These are phyloP conservation scores for Globia sparganii DNA, from an alignment of 2,888 invertebrate species.

Conservation along the genomic window DNA sequence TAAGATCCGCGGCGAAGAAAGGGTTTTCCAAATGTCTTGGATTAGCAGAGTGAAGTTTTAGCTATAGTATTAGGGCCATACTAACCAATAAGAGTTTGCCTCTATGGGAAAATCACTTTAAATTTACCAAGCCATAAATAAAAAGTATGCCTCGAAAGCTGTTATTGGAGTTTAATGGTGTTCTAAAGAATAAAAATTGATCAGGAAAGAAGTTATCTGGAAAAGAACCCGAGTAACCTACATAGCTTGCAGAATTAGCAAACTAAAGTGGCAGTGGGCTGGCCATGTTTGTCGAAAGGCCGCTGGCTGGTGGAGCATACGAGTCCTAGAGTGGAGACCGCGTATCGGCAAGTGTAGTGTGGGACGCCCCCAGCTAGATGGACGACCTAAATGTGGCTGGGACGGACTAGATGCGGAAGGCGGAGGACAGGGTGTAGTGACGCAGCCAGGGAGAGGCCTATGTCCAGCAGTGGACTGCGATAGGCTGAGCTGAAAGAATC, in stretches of 20 bases:
- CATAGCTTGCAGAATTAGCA: neutral
- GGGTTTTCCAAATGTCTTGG: neutral
- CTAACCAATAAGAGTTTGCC: neutral
- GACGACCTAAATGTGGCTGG: neutral
- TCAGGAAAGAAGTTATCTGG: neutral
- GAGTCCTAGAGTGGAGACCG: neutral
- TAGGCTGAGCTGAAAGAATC: neutral
- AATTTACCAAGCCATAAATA: neutral
- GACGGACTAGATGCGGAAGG: neutral
- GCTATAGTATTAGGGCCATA: neutral
- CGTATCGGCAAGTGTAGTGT: neutral
- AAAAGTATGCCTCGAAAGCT: neutral
- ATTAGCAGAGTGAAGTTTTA: neutral
- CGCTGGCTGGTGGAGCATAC: neutral
- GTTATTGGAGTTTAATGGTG: neutral
- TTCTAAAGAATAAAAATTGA: slow-evolving; percentile 3
- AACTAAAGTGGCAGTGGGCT: neutral
- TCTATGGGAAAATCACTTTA: neutral
- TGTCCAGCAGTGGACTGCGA: neutral
- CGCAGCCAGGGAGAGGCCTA: neutral
- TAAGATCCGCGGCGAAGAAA: neutral
- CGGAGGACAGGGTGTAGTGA: neutral
- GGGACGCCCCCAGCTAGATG: neutral
- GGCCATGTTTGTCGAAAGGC: neutral
- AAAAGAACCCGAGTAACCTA: neutral